Evolutionary conservation across 1,140 invertebrate genomes (phyloP), one percentile per base, ranked within the genome.

Genomic region (Zaprionus capensis): DNA sequence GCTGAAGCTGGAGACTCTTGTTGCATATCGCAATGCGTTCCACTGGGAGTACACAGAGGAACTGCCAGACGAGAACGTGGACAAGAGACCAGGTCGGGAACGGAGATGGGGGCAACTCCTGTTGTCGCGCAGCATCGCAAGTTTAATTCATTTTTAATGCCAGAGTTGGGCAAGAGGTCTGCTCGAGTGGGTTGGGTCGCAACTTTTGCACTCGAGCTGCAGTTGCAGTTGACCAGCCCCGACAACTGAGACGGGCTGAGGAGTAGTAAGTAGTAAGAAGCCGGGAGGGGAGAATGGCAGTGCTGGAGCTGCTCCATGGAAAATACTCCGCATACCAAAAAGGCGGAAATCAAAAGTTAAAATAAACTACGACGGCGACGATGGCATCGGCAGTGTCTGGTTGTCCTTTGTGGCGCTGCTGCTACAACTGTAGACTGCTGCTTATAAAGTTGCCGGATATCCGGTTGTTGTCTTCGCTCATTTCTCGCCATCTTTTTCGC

Each of bases 401-500:
- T 71, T 88, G 81, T 88, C 78, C 69, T 88, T 81, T 81, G 86
- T 83, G 56, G 71, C 57, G 64, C 61, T 67, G 58, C 51, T 11
- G 20, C 31, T n/a, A 36, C 51, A 51, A 17, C 51, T 78, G 76
- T 49, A 20, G 53, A 62, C 69, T 81, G 81, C 85, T 90, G 81
- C 85, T 90, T 90, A 90, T 90, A 90, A 90, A 90, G 85, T 90
- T 90, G 64, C 85, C 87, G 85, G 85, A 90, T 85, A 90, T 90
- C 85, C 85, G 85, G 85, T 90, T 90, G 85, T 90, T 90, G 85
- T 90, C 85, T 90, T 90, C 84, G 84, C 82, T 85, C 85, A 90
- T 90, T 90, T 90, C 84, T 90, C 81, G 86, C 71, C 76, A 78
- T 80, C 76, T 87, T 76, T 76, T 62, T 68, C 69, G 67, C 67